These are phyloP conservation scores for Leucoraja erinaceus DNA, from an alignment of 2,113 vertebrate species.

Conservation along the genomic window DNA sequence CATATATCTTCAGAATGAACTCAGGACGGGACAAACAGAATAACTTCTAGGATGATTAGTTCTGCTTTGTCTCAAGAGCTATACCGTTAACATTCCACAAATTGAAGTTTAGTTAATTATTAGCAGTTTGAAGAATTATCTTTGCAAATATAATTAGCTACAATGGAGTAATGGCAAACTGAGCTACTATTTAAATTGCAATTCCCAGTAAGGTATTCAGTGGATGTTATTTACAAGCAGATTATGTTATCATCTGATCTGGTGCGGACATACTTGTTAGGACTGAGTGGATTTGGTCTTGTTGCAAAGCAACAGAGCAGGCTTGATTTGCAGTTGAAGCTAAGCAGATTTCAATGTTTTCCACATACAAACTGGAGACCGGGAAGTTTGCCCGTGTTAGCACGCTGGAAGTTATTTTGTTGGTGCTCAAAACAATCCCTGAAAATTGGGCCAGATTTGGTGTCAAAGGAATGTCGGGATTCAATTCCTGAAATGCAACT, in stretches of 20 bases:
- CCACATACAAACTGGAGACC: not conserved
- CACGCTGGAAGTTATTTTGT: not conserved
- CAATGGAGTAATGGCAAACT: not conserved
- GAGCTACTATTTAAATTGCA: not conserved
- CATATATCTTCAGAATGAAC: not conserved
- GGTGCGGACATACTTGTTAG: not conserved
- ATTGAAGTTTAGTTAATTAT: not conserved
- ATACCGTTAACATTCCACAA: not conserved
- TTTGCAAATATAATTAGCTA: not conserved
- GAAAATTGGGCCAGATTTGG: not conserved
- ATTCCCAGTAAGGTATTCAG: not conserved
- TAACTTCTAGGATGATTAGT: not conserved
- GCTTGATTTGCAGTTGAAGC: not conserved
- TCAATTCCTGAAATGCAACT: too few species aligned
- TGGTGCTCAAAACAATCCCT: not conserved
- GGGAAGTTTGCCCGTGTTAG: not conserved
- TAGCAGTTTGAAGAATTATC: not conserved
- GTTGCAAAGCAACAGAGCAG: slow-evolving; percentile 8
- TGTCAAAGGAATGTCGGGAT: too few species aligned
- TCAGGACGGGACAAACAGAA: not conserved
- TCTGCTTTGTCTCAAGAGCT: not conserved
- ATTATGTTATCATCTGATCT: not conserved
- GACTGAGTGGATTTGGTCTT: not conserved
- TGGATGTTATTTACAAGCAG: not conserved
- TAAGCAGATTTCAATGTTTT: not conserved